Base-by-base conservation (phyloP, 2,113 vertebrate species). In the Paradoxurus hermaphroditus region DNA sequence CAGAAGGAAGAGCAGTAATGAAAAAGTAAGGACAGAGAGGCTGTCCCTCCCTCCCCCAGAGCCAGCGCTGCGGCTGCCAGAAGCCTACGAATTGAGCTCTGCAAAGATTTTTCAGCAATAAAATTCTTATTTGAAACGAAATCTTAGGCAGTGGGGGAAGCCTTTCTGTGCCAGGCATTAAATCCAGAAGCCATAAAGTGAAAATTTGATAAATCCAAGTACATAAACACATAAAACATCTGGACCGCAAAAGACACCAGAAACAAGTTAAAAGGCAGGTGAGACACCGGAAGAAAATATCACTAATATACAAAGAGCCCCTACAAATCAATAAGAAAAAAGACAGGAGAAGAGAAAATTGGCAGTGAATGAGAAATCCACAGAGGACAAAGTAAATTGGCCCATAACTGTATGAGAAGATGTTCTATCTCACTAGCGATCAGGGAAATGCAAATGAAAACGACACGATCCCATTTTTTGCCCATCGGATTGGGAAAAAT, bases 281-380 rank as follows among this genome's bases (percentile, higher is more conserved):
- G 44, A 97, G 87, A 87, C 53, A 5, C 36, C 34, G 53, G 31
- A 68, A 94, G 91, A 51, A 96, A 96, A 95, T 84, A 77, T 29
- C 83, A 90, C 96, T 96, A 95, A 96, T 97, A 97, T 97, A 81
- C 95, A 98, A 98, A 98, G 96, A 98, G 95, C 92, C 70, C 46
- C 98, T 78, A 97, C 96, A 97, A 98, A 96, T 98, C 96, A 97
- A 98, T 97, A 98, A 95, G 97, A 94, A 98, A 95, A 91, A 97
- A 79, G 91, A 91, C 85, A 94, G 87, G 93, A 90, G 34, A 75
- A 79, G 56, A 86, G 86, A 79, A 97, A 82, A 67, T 72, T 95
- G 94, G 84, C 90, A 90, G 87, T 62, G 56, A 95, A 87, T 94
- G 96, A 94, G 95, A 96, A 97, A 96, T 83, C 79, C n/a, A 0